Evolutionary conservation across 1,140 invertebrate species (phyloP).

Genomic region (Callitettix versicolor): DNA sequence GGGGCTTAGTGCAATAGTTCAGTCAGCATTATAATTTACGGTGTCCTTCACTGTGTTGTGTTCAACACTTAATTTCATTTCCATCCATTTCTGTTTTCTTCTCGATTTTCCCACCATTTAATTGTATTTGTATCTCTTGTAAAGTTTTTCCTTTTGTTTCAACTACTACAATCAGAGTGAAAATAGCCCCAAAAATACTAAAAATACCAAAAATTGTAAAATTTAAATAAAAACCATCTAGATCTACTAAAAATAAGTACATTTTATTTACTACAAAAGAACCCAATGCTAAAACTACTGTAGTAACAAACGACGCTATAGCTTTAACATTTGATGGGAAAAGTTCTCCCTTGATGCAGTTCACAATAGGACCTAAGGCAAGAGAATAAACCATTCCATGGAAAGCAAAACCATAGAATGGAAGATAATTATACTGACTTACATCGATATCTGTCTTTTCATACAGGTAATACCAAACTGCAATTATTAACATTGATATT

Average conservation of each 20-base stretch:
- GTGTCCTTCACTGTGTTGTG: too few species aligned
- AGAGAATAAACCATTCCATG: slow-evolving; percentile 29
- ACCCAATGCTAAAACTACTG: slow-evolving; percentile 55
- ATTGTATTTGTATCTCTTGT: too few species aligned
- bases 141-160: slow-evolving; percentile 86
- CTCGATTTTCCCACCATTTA: too few species aligned
- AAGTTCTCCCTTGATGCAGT: slow-evolving; percentile 32
- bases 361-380: slow-evolving; percentile 32
- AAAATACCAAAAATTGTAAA: slow-evolving; percentile 65
- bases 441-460: slow-evolving; percentile 21
- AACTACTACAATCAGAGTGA: slow-evolving; percentile 51
- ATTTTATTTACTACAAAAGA: slow-evolving; percentile 64
- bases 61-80: too few species aligned
- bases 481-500: slow-evolving; percentile 30
- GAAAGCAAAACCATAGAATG: slow-evolving; percentile 26
- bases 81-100: too few species aligned
- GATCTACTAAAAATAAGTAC: slow-evolving; percentile 43
- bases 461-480: slow-evolving; percentile 37
- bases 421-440: slow-evolving; percentile 33
- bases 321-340: slow-evolving; percentile 59
- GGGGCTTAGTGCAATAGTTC: too few species aligned
- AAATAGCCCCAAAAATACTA: slow-evolving; percentile 50
- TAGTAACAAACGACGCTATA: slow-evolving; percentile 54
- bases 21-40: too few species aligned
- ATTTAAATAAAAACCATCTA: slow-evolving; percentile 40